phyloP scores from a whole-genome alignment of 2,888 invertebrate genomes.

The Cepaea hortensis region DNA sequence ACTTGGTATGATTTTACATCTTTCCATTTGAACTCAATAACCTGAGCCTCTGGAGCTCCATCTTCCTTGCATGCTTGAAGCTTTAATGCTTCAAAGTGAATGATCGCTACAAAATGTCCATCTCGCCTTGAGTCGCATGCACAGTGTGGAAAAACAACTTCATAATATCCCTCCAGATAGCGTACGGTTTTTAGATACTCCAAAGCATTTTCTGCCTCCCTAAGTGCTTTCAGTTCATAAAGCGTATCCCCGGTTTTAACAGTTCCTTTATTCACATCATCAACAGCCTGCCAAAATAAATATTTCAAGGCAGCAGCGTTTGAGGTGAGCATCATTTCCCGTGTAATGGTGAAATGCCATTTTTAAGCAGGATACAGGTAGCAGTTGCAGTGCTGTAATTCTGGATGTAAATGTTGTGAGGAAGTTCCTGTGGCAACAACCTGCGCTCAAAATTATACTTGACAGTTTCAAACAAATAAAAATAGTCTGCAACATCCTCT shows the following conservation, averaged over 20 bases:
- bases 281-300: conserved; percentile 84
- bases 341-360: conserved; percentile 77
- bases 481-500: conserved; percentile 89
- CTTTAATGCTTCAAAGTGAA: conserved; percentile 83
- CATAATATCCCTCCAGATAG: conserved; percentile 92
- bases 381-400: conserved; percentile 76
- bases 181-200: conserved; percentile 81
- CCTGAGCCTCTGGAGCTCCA: conserved; percentile 86
- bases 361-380: conserved; percentile 88
- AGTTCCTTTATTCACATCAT: conserved; percentile 95
- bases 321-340: conserved; percentile 69
- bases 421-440: conserved; percentile 93
- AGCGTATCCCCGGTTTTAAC: conserved; percentile 92
- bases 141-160: conserved; percentile 95
- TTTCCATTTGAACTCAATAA: conserved; percentile 90
- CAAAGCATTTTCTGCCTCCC: conserved; percentile 89
- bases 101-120: conserved; percentile 88
- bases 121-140: conserved; percentile 90
- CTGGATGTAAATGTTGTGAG: conserved; percentile 80
- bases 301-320: conserved; percentile 88
- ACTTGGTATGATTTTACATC: conserved; percentile 89
- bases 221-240: conserved; percentile 96
- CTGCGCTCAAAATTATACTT: conserved; percentile 98
- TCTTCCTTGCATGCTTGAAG: conserved; percentile 90
- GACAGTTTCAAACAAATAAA: conserved; percentile 96